Evolutionary conservation across 2,797 vertebrate species (phyloP).

Genomic region (Chelidonichthys spinosus): DNA sequence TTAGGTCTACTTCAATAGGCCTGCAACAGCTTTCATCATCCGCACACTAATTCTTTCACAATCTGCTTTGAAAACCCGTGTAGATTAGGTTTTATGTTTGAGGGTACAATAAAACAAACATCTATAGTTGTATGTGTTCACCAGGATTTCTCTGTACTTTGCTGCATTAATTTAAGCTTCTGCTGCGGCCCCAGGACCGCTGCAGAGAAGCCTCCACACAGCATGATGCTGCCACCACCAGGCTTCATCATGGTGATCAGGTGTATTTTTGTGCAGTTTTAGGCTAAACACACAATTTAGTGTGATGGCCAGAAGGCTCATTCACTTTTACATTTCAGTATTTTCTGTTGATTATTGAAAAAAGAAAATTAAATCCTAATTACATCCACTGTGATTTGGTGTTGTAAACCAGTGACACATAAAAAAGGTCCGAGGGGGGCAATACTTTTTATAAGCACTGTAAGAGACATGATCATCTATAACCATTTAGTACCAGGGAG

Average conservation of each 20-base stretch:
- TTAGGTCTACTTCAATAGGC: neutral
- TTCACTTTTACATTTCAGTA: neutral
- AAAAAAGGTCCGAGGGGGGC: constrained; percentile 32
- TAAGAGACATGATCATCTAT: constrained; percentile 53
- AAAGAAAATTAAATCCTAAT: constrained; percentile 15
- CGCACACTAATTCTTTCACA: constrained; percentile 1
- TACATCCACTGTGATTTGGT: constrained; percentile 29
- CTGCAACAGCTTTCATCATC: constrained; percentile 9
- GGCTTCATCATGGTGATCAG: constrained; percentile 26
- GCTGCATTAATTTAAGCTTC: constrained; percentile 22
- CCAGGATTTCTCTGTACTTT: neutral
- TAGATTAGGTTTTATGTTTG: constrained; percentile 8
- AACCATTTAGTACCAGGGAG: constrained; percentile 62
- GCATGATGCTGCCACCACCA: constrained; percentile 61
- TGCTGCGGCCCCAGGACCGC: neutral
- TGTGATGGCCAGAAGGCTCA: neutral
- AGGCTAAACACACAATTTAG: constrained; percentile 23
- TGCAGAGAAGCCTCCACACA: constrained; percentile 32
- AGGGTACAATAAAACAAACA: neutral
- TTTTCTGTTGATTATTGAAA: constrained; percentile 13
- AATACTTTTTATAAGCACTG: constrained; percentile 50
- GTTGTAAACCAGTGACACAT: constrained; percentile 40
- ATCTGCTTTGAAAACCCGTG: neutral
- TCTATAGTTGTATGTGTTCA: neutral
- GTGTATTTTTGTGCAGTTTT: constrained; percentile 11